These are phyloP conservation scores for Cepphus grylle DNA, from an alignment of 2,113 vertebrate genomes.

Conservation along the genomic window DNA sequence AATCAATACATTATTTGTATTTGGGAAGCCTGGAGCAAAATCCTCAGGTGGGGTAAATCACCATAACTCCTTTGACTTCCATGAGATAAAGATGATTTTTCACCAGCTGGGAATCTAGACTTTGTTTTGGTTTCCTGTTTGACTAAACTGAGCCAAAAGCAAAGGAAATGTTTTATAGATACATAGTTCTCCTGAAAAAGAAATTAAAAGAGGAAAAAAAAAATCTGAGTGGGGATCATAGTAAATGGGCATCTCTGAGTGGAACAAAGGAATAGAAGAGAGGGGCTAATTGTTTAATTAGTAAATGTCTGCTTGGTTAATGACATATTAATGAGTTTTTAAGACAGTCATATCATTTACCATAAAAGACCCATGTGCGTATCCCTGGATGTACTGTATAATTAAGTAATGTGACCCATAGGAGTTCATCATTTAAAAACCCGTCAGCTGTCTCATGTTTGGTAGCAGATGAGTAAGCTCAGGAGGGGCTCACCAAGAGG, in stretches of 20 bases:
- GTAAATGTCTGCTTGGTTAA: conserved; percentile 87
- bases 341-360: conserved; percentile 85
- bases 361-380: conserved; percentile 81
- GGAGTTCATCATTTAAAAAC: conserved; percentile 79
- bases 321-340: conserved; percentile 90
- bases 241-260: conserved; percentile 71
- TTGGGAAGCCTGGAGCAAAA: conserved; percentile 45
- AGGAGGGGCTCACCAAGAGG: conserved; percentile 64
- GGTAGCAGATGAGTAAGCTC: conserved; percentile 64
- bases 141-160: conserved; percentile 19
- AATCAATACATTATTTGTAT: conserved; percentile 26
- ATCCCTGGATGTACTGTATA: conserved; percentile 82
- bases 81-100: conserved; percentile 33
- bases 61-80: conserved; percentile 33
- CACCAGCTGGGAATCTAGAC: conserved; percentile 9
- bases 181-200: conserved; percentile 50
- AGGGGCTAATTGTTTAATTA: conserved; percentile 89
- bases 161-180: conserved; percentile 43
- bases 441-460: conserved; percentile 75
- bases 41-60: conserved; percentile 49
- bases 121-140: conserved; percentile 51
- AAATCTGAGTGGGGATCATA: conserved; percentile 54
- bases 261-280: conserved; percentile 81
- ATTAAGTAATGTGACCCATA: conserved; percentile 84
- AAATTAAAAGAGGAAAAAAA: neutral